Evolutionary conservation across 2,888 invertebrate genomes (phyloP).

Genomic region (Cabera pusaria): DNA sequence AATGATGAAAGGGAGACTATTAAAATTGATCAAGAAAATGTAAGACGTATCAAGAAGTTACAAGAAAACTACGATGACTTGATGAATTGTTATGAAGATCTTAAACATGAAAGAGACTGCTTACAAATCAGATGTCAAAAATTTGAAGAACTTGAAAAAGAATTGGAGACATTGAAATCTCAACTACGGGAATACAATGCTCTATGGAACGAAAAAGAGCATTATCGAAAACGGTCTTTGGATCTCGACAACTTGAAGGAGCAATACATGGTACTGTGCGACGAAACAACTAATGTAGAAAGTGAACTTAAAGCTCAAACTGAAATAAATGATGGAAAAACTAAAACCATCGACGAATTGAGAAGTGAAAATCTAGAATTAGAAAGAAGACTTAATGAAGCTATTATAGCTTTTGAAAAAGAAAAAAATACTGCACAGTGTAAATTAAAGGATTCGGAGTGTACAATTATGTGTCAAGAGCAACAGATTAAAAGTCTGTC

Average conservation of each 20-base stretch:
- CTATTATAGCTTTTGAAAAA: constrained; percentile 58
- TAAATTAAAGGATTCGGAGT: constrained; percentile 79
- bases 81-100: constrained; percentile 60
- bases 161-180: constrained; percentile 51
- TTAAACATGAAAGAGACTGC: constrained; percentile 62
- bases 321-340: constrained; percentile 67
- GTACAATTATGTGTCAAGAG: constrained; percentile 81
- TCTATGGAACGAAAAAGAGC: constrained; percentile 72
- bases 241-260: constrained; percentile 67
- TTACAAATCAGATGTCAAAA: constrained; percentile 53
- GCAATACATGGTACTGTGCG: constrained; percentile 60
- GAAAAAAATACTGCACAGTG: constrained; percentile 75
- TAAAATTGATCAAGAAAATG: constrained; percentile 60
- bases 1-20: constrained; percentile 41
- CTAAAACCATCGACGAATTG: constrained; percentile 55
- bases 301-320: constrained; percentile 62
- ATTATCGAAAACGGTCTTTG: constrained; percentile 62
- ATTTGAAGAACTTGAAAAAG: constrained; percentile 61
- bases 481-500: constrained; percentile 82
- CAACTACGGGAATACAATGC: constrained; percentile 63
- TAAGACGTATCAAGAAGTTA: constrained; percentile 61
- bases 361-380: constrained; percentile 57
- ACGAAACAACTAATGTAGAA: constrained; percentile 68
- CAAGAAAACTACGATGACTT: constrained; percentile 68
- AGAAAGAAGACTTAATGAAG: constrained; percentile 61